phyloP scores from a whole-genome alignment of 2,888 invertebrate species.

The Neoitamus cyanurus region DNA sequence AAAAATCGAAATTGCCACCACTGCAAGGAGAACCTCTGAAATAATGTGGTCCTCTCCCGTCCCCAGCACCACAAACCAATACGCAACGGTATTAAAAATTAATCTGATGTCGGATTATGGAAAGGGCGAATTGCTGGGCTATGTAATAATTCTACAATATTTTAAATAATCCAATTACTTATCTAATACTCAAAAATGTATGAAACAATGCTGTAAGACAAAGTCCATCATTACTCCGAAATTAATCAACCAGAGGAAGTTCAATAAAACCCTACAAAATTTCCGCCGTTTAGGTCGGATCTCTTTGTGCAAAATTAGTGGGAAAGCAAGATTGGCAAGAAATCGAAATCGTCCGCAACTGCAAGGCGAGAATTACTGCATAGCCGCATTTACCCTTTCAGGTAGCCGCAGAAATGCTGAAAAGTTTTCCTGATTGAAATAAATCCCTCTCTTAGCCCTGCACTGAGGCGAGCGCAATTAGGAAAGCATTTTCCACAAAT shows the following conservation, averaged over 20 bases:
- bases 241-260: neutral
- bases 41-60: too few species aligned
- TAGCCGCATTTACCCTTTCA: neutral
- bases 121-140: too few species aligned
- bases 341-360: neutral
- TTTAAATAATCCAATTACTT: too few species aligned
- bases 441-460: constrained; percentile 38
- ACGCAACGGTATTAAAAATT: too few species aligned
- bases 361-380: neutral
- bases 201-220: too few species aligned
- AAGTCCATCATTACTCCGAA: too few species aligned
- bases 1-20: too few species aligned
- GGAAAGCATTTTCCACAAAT: constrained; percentile 47
- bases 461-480: constrained; percentile 42
- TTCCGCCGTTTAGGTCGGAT: neutral
- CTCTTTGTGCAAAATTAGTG: neutral
- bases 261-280: neutral
- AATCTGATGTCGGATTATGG: too few species aligned
- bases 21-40: too few species aligned
- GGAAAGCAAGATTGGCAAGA: neutral
- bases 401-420: constrained; percentile 22
- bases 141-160: too few species aligned
- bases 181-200: too few species aligned
- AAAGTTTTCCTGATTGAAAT: constrained; percentile 47
- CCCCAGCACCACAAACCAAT: too few species aligned